Conservation (phyloP, 2,113 vertebrate genomes). For the Dermatemys mawii region DNA sequence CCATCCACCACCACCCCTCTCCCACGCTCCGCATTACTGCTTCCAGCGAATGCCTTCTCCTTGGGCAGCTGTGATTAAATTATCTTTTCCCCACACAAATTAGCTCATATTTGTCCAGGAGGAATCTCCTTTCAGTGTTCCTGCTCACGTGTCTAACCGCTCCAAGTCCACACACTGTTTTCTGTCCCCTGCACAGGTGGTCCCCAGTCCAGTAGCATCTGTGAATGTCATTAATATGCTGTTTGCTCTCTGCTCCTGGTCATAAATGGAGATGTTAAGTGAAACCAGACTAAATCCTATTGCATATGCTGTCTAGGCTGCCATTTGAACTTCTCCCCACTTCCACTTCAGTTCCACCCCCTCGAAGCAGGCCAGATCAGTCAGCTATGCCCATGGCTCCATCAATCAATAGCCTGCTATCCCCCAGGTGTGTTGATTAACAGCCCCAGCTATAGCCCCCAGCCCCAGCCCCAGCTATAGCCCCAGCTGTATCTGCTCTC, state of each 20-base stretch:
- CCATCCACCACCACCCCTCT: neutral
- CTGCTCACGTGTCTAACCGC: neutral
- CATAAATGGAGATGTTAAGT: accelerated
- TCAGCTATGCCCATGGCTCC: too few species aligned
- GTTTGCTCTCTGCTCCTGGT: neutral
- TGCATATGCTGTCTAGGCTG: too few species aligned
- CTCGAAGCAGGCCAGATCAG: too few species aligned
- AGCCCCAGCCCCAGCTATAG: too few species aligned
- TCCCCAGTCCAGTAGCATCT: neutral
- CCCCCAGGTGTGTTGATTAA: neutral
- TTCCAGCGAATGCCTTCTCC: neutral
- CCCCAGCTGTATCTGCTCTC: too few species aligned
- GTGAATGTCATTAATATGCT: neutral
- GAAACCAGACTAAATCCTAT: neutral
- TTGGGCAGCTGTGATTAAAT: neutral
- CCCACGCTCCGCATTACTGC: accelerated
- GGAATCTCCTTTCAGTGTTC: neutral
- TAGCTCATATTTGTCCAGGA: neutral
- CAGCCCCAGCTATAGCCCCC: too few species aligned
- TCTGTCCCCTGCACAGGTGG: neutral
- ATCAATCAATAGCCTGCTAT: neutral
- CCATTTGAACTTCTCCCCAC: too few species aligned
- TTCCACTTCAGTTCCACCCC: too few species aligned
- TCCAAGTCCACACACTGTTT: neutral
- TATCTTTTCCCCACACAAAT: accelerated